Conservation (phyloP, 2,113 vertebrate species). For the Taurulus bubalis region DNA sequence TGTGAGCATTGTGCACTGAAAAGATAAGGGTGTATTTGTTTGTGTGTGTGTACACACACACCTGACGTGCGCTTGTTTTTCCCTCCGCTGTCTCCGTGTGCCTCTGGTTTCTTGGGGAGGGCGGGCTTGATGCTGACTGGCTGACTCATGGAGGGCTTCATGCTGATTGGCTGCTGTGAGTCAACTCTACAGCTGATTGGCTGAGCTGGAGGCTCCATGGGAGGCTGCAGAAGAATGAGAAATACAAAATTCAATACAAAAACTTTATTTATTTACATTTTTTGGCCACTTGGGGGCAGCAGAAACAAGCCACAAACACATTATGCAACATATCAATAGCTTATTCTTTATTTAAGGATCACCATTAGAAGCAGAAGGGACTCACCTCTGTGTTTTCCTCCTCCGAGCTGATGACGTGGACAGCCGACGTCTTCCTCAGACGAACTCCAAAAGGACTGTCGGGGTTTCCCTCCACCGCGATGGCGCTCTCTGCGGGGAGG, state of each 20-base stretch:
- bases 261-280: neutral
- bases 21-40: neutral
- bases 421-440: constrained; percentile 85
- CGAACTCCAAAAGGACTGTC: constrained; percentile 88
- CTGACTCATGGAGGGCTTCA: constrained; percentile 50
- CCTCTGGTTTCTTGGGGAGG: constrained; percentile 68
- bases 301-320: neutral
- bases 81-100: constrained; percentile 69
- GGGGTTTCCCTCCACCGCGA: constrained; percentile 55
- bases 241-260: neutral
- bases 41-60: constrained; percentile 31
- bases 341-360: neutral
- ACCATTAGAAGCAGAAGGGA: neutral
- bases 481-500: constrained; percentile 45
- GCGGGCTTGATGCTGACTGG: constrained; percentile 68
- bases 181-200: constrained; percentile 43
- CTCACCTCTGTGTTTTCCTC: constrained; percentile 71
- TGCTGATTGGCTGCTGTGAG: constrained; percentile 33
- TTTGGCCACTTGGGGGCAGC: neutral
- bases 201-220: constrained; percentile 33
- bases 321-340: neutral
- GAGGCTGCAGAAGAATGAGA: constrained; percentile 43
- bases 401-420: constrained; percentile 81
- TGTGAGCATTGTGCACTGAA: neutral
- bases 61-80: constrained; percentile 75